Percentiles rank a stretch among this genome's conserved stretches.
These are phyloP conservation scores for Phrynocephalus guinanensis DNA, from an alignment of 2,797 vertebrate species.

Conservation along the genomic window DNA sequence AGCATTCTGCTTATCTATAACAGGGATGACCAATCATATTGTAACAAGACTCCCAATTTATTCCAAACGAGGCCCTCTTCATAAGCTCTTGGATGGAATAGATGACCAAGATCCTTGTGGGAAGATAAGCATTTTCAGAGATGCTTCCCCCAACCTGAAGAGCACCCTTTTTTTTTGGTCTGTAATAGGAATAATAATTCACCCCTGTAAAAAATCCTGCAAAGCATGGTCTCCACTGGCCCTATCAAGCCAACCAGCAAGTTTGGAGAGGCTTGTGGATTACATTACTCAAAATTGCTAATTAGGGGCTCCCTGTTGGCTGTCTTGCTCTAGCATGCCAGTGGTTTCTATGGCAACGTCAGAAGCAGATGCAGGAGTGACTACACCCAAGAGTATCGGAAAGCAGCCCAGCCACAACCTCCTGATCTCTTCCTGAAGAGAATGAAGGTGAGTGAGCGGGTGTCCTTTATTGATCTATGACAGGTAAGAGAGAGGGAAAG, in stretches of 20 bases:
- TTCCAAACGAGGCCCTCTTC: not conserved
- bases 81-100: not conserved
- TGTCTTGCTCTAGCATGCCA: conserved; percentile 70
- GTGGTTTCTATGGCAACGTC: conserved; percentile 81
- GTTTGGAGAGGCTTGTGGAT: not conserved
- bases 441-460: conserved; percentile 34
- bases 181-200: conserved; percentile 2
- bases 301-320: conserved; percentile 57
- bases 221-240: not conserved
- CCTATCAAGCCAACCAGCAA: accelerated
- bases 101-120: not conserved
- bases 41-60: not conserved
- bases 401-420: conserved; percentile 71
- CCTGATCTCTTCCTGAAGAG: conserved; percentile 68
- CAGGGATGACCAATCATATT: not conserved
- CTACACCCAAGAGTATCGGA: conserved; percentile 67
- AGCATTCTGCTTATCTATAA: not conserved
- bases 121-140: not conserved
- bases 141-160: not conserved
- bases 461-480: not conserved
- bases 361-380: conserved; percentile 74
- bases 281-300: not conserved
- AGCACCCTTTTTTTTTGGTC: not conserved
- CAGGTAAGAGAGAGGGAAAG: not conserved
- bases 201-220: not conserved